Evolutionary conservation across 2,113 vertebrate genomes (phyloP), one percentile per base, ranked within the genome.

Genomic region (Strix uralensis): DNA sequence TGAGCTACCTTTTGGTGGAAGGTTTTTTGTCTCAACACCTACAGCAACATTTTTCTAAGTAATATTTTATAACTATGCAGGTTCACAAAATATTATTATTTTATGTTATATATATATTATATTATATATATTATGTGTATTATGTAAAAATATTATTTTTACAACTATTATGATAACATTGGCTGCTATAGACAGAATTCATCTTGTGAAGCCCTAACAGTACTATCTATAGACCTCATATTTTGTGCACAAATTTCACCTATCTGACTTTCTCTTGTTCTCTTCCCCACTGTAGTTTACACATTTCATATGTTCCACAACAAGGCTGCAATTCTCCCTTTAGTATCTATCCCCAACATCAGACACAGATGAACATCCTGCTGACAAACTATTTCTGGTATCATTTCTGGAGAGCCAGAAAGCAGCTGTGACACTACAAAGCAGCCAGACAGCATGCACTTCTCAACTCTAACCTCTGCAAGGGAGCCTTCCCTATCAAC

Each of bases 221-320:
- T 30, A 63, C 17, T 77, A 26, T 36, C 57, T 13, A 23, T 0
- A 70, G 38, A 59, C 22, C 22, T 55, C 62, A 23, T 30, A 61
- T 17, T 73, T 59, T 36, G 8, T 11, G 14, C 58, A 49, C 16
- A 65, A 17, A 29, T 75, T 79, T 67, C n/a, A 58, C 8, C 36
- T 42, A 32, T 2, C 0, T 73, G 9, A 27, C 27, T 66, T 40
- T 16, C 40, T 61, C 38, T 59, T 6, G 0, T 57, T 81, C 61
- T 74, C 27, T 54, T 74, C 23, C 70, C 55, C n/a, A 7, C 47
- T 22, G 18, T 6, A 18, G 34, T 55, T 59, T 55, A 77, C 38
- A 49, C 9, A 10, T 49, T 78, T 29, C 2, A 1, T 11, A 29
- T 10, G 25, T 27, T 81, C 14, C 42, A n/a, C 38, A 85, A 19